Percentiles rank a stretch among this genome's conserved stretches.
Evolutionary conservation across 2,888 invertebrate genomes (phyloP).

Genomic region (Alloplasta piceator): DNA sequence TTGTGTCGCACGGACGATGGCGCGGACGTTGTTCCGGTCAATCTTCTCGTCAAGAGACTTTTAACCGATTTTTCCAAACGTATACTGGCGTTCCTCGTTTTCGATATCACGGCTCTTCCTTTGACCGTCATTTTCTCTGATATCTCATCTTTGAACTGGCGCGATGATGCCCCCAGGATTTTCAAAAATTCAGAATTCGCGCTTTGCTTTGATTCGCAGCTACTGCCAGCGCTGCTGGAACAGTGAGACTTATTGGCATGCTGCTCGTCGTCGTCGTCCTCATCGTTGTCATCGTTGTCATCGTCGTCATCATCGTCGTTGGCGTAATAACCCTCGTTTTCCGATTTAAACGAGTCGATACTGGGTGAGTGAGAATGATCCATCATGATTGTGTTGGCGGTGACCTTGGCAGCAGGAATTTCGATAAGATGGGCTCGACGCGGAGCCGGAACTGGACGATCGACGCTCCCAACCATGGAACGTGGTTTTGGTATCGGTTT

Average conservation of each 20-base stretch:
- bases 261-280: too few species aligned
- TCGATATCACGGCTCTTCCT: constrained; percentile 87
- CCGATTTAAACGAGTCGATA: constrained; percentile 76
- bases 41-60: constrained; percentile 78
- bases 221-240: constrained; percentile 45
- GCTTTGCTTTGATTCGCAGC: constrained; percentile 55
- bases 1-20: constrained; percentile 70
- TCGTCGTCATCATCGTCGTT: too few species aligned
- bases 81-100: constrained; percentile 86
- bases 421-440: constrained; percentile 60
- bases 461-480: constrained; percentile 69
- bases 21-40: constrained; percentile 57
- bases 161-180: constrained; percentile 81
- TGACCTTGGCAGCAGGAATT: constrained; percentile 4
- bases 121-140: constrained; percentile 83
- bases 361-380: constrained; percentile 68
- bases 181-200: constrained; percentile 76
- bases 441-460: constrained; percentile 78
- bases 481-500: constrained; percentile 80
- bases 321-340: constrained; percentile 72
- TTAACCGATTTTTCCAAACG: constrained; percentile 82
- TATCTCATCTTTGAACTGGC: constrained; percentile 85
- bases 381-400: too few species aligned
- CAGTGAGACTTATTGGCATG: too few species aligned
- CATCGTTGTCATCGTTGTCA: too few species aligned